These are phyloP conservation scores for Remorina albescens DNA, from an alignment of 2,797 vertebrate species.

Conservation along the genomic window DNA sequence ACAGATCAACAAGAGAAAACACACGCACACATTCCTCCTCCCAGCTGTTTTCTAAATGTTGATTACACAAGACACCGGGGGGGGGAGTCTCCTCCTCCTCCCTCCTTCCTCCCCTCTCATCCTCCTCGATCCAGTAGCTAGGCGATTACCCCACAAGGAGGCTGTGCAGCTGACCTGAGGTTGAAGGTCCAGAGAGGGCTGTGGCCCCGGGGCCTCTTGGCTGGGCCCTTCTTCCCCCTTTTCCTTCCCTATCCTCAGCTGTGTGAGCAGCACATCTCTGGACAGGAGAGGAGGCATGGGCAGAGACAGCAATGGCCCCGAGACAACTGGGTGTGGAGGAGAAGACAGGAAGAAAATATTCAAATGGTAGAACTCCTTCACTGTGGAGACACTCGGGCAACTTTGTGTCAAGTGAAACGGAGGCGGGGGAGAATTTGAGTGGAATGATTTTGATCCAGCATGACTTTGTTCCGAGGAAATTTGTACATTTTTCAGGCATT, in stretches of 20 bases:
- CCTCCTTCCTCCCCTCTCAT: slow-evolving; percentile 3
- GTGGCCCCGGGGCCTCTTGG: slow-evolving; percentile 72
- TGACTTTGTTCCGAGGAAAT: slow-evolving; percentile 53
- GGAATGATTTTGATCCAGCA: slow-evolving; percentile 59
- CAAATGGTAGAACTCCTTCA: slow-evolving; percentile 41
- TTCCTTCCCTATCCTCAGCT: slow-evolving; percentile 41
- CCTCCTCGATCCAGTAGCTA: slow-evolving; percentile 55
- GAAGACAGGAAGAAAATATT: slow-evolving; percentile 39
- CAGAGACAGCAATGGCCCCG: slow-evolving; percentile 71
- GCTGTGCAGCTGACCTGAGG: slow-evolving; percentile 71
- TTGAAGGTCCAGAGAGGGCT: slow-evolving; percentile 71
- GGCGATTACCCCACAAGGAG: slow-evolving; percentile 67
- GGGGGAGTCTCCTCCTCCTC: slow-evolving; percentile 46
- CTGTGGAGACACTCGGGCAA: slow-evolving; percentile 66
- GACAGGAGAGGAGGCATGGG: slow-evolving; percentile 68
- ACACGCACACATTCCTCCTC: slow-evolving; percentile 35
- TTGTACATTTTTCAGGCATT: slow-evolving; percentile 40
- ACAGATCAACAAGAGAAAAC: slow-evolving; percentile 53
- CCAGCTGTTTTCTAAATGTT: slow-evolving; percentile 83
- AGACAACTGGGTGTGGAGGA: slow-evolving; percentile 65
- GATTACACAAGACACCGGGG: slow-evolving; percentile 80
- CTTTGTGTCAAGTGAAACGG: slow-evolving; percentile 71
- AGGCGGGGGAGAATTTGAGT: slow-evolving; percentile 41
- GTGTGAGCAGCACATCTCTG: slow-evolving; percentile 53
- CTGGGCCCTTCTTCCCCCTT: slow-evolving; percentile 49